These are phyloP conservation scores for Amblyornis subalaris DNA, from an alignment of 2,113 vertebrate genomes.

Conservation along the genomic window DNA sequence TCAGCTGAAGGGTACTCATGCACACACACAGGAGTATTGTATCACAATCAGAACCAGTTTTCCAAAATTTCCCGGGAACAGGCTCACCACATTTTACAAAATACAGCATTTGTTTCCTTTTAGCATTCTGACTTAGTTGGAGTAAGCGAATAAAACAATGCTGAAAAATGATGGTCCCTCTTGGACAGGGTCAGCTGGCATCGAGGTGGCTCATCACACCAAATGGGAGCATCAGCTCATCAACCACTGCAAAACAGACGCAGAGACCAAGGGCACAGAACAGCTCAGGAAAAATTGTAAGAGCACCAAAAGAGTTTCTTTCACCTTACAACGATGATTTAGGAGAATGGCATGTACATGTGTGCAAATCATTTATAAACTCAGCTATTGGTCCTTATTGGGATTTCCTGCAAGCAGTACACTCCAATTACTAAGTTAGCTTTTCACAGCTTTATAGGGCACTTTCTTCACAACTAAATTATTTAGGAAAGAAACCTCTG, in stretches of 20 bases:
- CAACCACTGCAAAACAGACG: not conserved
- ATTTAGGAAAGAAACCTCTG: not conserved
- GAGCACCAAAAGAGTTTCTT: not conserved
- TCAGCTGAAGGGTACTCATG: not conserved
- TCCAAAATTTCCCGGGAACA: not conserved
- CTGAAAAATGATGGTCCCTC: not conserved
- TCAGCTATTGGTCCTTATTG: not conserved
- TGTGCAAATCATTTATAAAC: not conserved
- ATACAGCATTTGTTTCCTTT: not conserved
- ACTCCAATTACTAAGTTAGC: not conserved
- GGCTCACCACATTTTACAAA: not conserved
- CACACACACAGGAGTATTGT: not conserved
- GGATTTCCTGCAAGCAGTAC: not conserved
- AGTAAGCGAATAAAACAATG: not conserved
- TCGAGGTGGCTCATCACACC: not conserved
- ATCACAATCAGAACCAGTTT: not conserved
- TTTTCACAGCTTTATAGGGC: not conserved
- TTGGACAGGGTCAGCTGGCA: not conserved
- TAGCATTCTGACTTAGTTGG: not conserved
- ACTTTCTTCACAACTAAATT: not conserved
- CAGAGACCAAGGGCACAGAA: not conserved
- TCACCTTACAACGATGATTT: not conserved
- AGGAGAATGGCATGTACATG: rapidly evolving
- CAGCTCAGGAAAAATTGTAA: not conserved
- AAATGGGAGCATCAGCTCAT: not conserved